phyloP scores from a whole-genome alignment of 2,113 vertebrate species.

The Gracilinanus agilis region DNA sequence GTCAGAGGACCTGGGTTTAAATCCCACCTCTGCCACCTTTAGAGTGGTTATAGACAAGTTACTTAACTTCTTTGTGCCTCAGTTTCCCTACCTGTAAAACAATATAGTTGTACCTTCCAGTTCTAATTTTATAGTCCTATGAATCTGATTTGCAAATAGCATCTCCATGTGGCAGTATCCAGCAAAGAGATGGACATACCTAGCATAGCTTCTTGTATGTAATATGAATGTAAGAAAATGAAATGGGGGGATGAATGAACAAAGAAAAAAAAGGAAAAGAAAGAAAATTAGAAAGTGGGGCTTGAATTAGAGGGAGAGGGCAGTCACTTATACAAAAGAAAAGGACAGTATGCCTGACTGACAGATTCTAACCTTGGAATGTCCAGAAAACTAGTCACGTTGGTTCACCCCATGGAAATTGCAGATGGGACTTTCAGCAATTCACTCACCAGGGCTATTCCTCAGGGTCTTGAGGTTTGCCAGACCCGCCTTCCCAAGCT shows the following conservation, averaged over 20 bases:
- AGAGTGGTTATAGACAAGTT: not conserved
- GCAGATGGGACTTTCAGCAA: constrained; percentile 45
- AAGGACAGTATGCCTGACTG: constrained; percentile 41
- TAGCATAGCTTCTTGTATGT: not conserved
- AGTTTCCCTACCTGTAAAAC: not conserved
- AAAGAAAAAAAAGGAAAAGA: not conserved
- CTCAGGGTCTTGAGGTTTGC: constrained; percentile 6
- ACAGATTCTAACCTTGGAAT: constrained; percentile 5
- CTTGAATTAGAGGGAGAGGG: not conserved
- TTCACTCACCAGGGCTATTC: not conserved
- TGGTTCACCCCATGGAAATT: constrained; percentile 44
- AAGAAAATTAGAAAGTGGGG: not conserved
- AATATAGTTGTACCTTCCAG: not conserved
- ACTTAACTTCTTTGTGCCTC: not conserved
- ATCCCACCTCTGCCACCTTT: not conserved
- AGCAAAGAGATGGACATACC: not conserved
- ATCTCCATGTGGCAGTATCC: not conserved
- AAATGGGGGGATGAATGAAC: not conserved
- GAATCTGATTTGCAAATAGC: not conserved
- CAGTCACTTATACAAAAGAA: constrained; percentile 37
- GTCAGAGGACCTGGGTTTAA: not conserved
- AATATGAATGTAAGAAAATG: not conserved
- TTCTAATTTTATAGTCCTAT: not conserved
- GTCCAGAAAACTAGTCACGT: constrained; percentile 21
- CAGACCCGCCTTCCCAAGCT: constrained; percentile 27